These are phyloP conservation scores for Athripsodes cinereus DNA, from an alignment of 2,888 invertebrate species.

Conservation along the genomic window DNA sequence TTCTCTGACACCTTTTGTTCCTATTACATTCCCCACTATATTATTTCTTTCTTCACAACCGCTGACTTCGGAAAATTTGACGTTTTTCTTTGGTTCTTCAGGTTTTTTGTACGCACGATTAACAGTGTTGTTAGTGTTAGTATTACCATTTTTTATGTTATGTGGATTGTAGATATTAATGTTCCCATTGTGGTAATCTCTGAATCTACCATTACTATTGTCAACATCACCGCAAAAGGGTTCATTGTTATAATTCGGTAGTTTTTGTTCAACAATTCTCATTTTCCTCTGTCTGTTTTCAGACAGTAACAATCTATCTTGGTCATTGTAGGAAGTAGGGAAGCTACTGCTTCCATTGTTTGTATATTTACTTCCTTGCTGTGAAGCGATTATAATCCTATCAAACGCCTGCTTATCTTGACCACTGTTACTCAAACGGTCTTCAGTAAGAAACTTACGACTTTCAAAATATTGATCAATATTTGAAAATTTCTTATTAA, in stretches of 20 bases:
- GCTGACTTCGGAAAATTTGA: slow-evolving; percentile 43
- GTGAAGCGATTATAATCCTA: background rate
- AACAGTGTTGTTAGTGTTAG: no score
- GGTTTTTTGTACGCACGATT: background rate
- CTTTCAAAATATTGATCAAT: background rate
- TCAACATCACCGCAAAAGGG: background rate
- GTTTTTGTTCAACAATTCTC: slow-evolving; percentile 11
- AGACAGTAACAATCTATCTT: slow-evolving; percentile 12
- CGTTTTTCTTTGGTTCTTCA: slow-evolving; percentile 43
- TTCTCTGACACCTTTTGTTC: slow-evolving; percentile 43
- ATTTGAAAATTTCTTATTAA: background rate
- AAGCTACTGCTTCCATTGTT: background rate
- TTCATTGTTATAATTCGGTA: slow-evolving; percentile 7
- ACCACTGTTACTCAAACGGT: background rate
- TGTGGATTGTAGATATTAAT: background rate
- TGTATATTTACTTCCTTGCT: background rate
- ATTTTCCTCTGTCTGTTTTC: slow-evolving; percentile 15
- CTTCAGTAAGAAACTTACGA: background rate
- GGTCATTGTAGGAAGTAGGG: slow-evolving; percentile 9
- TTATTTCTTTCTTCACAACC: slow-evolving; percentile 43
- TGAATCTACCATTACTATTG: background rate
- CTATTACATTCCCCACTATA: slow-evolving; percentile 44
- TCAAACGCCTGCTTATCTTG: background rate
- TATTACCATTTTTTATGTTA: slow-evolving; percentile 19
- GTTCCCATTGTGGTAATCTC: background rate